Base-by-base conservation (phyloP, 2,113 vertebrate species). In the Plestiodon gilberti region DNA sequence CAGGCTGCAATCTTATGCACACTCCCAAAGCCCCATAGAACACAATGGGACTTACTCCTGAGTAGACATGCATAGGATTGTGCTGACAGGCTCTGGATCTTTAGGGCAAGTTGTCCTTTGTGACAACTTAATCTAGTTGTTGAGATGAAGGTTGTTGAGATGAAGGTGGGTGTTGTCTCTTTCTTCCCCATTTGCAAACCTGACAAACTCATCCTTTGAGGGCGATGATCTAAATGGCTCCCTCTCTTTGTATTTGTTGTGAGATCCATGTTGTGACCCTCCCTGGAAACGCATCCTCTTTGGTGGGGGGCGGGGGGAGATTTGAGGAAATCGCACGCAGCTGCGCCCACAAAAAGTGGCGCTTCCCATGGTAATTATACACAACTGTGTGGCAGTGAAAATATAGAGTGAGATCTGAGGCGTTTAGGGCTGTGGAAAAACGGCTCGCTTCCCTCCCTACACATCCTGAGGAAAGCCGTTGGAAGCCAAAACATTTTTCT, bases 91-190 rank as follows among this genome's bases (percentile, higher is more conserved):
- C 14, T 78, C 18, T 85, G 33, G 89, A 82, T 89, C 78, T 86
- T 89, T 22, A 25, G 0, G 76, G 78, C 86, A 89, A 89, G 90
- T 91, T 94, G 92, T 88, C 92, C 90, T 88, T 94, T 91, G 93
- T 91, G 90, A 89, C 87, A 77, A 92, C 90, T 95, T 94, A 90
- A 94, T 94, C 94, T 93, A 9, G 91, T 90, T 94, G 92, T 93
- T 90, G 87, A 92, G 89, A 91, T 87, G 91, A 93, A 91, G 93
- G 91, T 90, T 94, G 92, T 93, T 90, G 87, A 92, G 89, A 91
- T 87, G 91, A 93, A 91, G 93, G 67, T 35, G 30, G 35, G 83
- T 62, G 61, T 48, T 23, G 61, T 61, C 33, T 23, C 0, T n/a
- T 75, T 89, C 23, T 0, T 88, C 92, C 64, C 3, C 77, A 88